These are phyloP conservation scores for Enteromius radiatus DNA, from an alignment of 2,797 vertebrate genomes.

Conservation along the genomic window DNA sequence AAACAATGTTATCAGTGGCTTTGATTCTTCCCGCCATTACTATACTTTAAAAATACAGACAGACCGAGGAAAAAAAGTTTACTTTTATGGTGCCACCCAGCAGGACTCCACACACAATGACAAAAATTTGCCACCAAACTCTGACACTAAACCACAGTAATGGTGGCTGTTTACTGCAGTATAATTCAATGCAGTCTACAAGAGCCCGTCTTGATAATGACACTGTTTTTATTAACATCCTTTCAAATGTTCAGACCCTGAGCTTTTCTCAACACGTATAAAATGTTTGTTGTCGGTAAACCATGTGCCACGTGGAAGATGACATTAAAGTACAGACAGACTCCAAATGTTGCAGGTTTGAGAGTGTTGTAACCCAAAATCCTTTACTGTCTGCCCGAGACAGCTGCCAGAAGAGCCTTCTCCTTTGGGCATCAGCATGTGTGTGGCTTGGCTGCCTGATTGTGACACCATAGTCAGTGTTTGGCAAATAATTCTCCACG, in stretches of 20 bases:
- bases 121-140: slow-evolving; percentile 33
- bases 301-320: slow-evolving; percentile 16
- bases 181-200: slow-evolving; percentile 25
- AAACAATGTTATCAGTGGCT: neutral
- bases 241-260: slow-evolving; percentile 25
- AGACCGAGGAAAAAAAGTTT: slow-evolving; percentile 19
- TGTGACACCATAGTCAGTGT: slow-evolving; percentile 22
- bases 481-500: slow-evolving; percentile 11
- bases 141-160: slow-evolving; percentile 44
- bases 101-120: slow-evolving; percentile 47
- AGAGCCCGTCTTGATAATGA: slow-evolving; percentile 2
- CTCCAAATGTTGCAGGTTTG: slow-evolving; percentile 40
- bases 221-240: slow-evolving; percentile 33
- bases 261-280: slow-evolving; percentile 1
- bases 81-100: slow-evolving; percentile 58
- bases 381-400: slow-evolving; percentile 24
- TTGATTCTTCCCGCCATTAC: neutral
- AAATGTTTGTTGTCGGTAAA: slow-evolving; percentile 31
- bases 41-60: neutral
- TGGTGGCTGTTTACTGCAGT: slow-evolving; percentile 21
- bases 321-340: slow-evolving; percentile 29
- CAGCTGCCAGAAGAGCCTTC: slow-evolving; percentile 19
- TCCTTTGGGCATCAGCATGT: slow-evolving; percentile 40
- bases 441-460: slow-evolving; percentile 22
- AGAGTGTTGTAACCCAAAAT: slow-evolving; percentile 18